Evolutionary conservation across 2,113 vertebrate species (phyloP), one percentile per base, ranked within the genome.

Genomic region (Ceyx cyanopectus): DNA sequence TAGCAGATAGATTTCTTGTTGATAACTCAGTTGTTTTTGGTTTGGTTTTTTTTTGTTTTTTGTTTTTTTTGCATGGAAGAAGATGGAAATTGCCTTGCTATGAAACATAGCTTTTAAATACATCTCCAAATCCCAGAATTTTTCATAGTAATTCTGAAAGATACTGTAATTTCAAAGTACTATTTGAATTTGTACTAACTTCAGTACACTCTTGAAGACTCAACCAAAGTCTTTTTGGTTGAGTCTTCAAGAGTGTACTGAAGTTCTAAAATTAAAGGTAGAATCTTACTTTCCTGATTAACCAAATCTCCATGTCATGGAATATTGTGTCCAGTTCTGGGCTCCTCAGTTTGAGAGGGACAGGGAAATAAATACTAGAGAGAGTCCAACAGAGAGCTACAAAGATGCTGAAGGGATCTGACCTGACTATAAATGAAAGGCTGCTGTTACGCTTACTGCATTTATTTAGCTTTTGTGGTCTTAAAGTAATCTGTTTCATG

Each of bases 1-100:
- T 26, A 92, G 83, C 58, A 90, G 86, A 72, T 81, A 95, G 93
- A 94, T 95, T 93, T 88, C 77, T 86, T 23, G 18, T 78, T 94
- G 94, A 93, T 96, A 96, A 95, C 45, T 93, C 58, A 20, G 29
- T 18, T 50, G 22, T 50, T 50, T 23, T 45, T 45, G 43, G 43
- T 45, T 45, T 45, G 43, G 43, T 14, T 45, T 45, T 45, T 45
- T 29, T 61, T 61, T 61, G 45, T 45, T 90, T 61, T 37, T 24
- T 62, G 18, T 40, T 62, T 62, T 62, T 54, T 61, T 65, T 84
- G 17, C 62, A 45, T 2, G 20, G 48, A 87, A n/a, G 20, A 87
- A 79, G 30, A 51, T 93, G 69, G 74, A 54, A 93, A 81, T 15
- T 57, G 58, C 9, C 37, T 89, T 78, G 26, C 12, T 86, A 9